Conservation (phyloP, 37 sponge, comb jelly and placozoan genomes). For the Beroe forskalii region DNA sequence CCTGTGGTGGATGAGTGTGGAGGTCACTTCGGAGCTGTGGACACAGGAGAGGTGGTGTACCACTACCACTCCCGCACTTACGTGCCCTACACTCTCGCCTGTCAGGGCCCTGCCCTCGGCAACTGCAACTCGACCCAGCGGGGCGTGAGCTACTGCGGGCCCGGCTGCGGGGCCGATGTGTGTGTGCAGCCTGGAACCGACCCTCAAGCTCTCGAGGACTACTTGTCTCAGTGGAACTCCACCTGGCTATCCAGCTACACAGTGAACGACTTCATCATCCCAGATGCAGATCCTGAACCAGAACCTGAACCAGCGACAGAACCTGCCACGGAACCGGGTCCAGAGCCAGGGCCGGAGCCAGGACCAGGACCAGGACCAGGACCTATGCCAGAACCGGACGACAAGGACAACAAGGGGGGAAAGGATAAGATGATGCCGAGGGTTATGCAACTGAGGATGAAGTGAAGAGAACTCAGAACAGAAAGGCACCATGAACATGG, state of each 20-base stretch:
- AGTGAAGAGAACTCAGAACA: too few species aligned
- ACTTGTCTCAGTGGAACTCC: neutral
- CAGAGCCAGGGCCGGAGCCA: too few species aligned
- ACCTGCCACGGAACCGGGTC: too few species aligned
- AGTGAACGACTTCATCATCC: slow-evolving; percentile 9
- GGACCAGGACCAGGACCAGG: too few species aligned
- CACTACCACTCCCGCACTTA: slow-evolving; percentile 47
- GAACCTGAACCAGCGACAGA: too few species aligned
- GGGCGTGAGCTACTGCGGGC: neutral
- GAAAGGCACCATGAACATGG: too few species aligned
- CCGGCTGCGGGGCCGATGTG: slow-evolving; percentile 20
- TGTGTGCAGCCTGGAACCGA: slow-evolving; percentile 38
- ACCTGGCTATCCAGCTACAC: neutral
- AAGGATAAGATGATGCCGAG: too few species aligned
- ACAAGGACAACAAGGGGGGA: too few species aligned
- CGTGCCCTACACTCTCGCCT: slow-evolving; percentile 39
- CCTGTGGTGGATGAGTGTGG: slow-evolving; percentile 58
- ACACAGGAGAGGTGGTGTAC: slow-evolving; percentile 3
- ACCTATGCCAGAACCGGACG: too few species aligned
- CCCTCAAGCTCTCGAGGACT: neutral
- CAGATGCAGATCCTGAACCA: too few species aligned
- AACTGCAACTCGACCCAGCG: neutral
- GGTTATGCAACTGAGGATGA: too few species aligned
- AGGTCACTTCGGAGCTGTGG: slow-evolving; percentile 19
- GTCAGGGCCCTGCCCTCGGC: slow-evolving; percentile 36